A percentile compares a stretch with the other conserved stretches of the same genome.
phyloP scores from a whole-genome alignment of 2,113 vertebrate species.

The Cephalopholis sonnerati region DNA sequence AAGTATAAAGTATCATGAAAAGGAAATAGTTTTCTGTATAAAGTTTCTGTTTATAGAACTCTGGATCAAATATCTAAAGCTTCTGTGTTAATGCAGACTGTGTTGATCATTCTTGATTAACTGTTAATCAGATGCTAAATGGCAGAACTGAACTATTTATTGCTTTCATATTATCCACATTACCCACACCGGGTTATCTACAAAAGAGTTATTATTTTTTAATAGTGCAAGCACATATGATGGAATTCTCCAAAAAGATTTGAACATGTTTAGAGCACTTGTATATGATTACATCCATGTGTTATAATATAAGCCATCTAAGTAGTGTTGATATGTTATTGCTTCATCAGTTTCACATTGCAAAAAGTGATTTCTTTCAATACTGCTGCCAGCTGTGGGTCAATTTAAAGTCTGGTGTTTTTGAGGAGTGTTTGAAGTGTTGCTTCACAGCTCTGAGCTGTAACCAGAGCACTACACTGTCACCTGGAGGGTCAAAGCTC shows the following conservation, averaged over 20 bases:
- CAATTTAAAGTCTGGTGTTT: background rate
- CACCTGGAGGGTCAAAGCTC: slow-evolving; percentile 4
- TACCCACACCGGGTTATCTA: no score
- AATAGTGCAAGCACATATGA: no score
- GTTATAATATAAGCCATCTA: no score
- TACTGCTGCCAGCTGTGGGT: background rate
- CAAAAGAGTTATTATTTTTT: no score
- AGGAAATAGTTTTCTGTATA: no score
- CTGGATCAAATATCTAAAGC: background rate
- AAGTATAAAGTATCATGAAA: no score
- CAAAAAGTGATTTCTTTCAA: background rate
- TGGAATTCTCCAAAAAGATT: no score
- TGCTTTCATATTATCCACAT: no score
- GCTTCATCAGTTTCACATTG: background rate
- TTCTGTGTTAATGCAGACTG: background rate
- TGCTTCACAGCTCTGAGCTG: background rate
- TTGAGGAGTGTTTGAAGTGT: background rate
- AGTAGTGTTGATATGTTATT: background rate
- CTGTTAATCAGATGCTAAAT: background rate
- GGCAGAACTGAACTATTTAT: no score
- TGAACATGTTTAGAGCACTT: no score
- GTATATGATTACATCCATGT: no score
- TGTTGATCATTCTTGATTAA: background rate
- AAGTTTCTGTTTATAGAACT: background rate
- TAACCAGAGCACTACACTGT: slow-evolving; percentile 2